Percentiles rank a stretch among this genome's conserved stretches.
These are phyloP conservation scores for Luperina testacea DNA, from an alignment of 2,888 invertebrate genomes.

Conservation along the genomic window DNA sequence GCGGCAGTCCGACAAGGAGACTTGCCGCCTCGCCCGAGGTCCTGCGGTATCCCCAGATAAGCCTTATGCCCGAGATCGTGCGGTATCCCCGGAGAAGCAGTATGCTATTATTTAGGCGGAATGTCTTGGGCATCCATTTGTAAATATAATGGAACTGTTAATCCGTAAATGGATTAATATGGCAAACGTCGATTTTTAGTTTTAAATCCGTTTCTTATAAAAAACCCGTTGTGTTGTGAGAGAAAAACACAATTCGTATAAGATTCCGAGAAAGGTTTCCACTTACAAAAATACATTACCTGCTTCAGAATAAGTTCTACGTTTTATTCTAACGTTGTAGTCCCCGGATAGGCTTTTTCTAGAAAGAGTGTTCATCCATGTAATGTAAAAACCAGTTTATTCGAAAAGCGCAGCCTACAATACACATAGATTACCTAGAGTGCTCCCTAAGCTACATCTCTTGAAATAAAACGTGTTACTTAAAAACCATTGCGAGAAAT, in stretches of 20 bases:
- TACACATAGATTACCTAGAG: constrained; percentile 38
- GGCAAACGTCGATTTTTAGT: not conserved
- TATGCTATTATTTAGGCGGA: too few relatives aligned
- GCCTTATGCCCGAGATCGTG: too few relatives aligned
- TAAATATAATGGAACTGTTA: not conserved
- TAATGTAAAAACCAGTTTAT: constrained; percentile 24
- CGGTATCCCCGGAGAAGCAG: too few relatives aligned
- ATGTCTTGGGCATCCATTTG: not conserved
- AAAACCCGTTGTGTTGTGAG: not conserved
- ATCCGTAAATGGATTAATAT: not conserved
- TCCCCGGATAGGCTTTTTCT: constrained; percentile 11
- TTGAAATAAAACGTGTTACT: constrained; percentile 65
- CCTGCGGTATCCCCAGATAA: too few relatives aligned
- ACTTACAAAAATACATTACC: constrained; percentile 8
- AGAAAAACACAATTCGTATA: not conserved
- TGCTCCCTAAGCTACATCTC: constrained; percentile 42
- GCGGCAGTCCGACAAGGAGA: too few relatives aligned
- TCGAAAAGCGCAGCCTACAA: constrained; percentile 36
- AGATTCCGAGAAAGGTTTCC: not conserved
- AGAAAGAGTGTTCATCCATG: constrained; percentile 39
- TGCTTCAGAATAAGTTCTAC: not conserved
- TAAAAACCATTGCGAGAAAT: constrained; percentile 61
- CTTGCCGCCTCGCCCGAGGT: too few relatives aligned
- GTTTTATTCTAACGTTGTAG: constrained; percentile 17
- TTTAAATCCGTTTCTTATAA: not conserved